Evolutionary conservation across 2,797 vertebrate genomes (phyloP).

Genomic region (Brachyalestes nurse): DNA sequence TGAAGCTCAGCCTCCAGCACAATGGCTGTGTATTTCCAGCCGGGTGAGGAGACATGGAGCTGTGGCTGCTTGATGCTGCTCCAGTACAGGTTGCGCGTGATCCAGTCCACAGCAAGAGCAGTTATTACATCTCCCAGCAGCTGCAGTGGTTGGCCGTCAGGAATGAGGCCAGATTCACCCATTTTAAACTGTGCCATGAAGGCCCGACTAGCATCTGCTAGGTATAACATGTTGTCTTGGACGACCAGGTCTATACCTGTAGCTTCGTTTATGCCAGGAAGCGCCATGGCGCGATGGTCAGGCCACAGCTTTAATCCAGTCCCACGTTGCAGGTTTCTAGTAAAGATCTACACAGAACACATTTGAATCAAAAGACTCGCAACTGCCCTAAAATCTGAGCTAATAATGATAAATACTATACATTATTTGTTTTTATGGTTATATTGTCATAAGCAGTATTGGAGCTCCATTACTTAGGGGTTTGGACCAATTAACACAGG

Average conservation of each 20-base stretch:
- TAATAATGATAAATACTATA: too few species aligned
- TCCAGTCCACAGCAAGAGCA: slow-evolving; percentile 88
- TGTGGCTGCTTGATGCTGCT: slow-evolving; percentile 72
- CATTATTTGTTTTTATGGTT: too few species aligned
- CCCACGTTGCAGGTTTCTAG: slow-evolving; percentile 72
- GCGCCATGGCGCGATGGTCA: slow-evolving; percentile 64
- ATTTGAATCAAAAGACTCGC: not conserved
- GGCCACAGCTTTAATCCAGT: slow-evolving; percentile 75
- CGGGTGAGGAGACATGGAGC: slow-evolving; percentile 77
- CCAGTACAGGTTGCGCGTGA: slow-evolving; percentile 90
- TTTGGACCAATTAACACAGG: too few species aligned
- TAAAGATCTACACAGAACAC: slow-evolving; percentile 76
- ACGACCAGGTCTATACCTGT: slow-evolving; percentile 76
- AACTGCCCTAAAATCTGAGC: not conserved
- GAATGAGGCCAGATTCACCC: slow-evolving; percentile 66
- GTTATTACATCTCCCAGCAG: slow-evolving; percentile 72
- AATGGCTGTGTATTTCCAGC: slow-evolving; percentile 65
- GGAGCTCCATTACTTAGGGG: too few species aligned
- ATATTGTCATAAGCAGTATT: too few species aligned
- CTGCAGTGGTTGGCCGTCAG: slow-evolving; percentile 70
- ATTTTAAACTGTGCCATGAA: slow-evolving; percentile 79
- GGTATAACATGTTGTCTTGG: slow-evolving; percentile 76
- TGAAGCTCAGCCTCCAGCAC: slow-evolving; percentile 76
- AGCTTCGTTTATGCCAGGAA: slow-evolving; percentile 75
- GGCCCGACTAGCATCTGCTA: slow-evolving; percentile 74